Evolutionary conservation across 2,888 invertebrate species (phyloP).

Genomic region (Leptinotarsa tumamoca): DNA sequence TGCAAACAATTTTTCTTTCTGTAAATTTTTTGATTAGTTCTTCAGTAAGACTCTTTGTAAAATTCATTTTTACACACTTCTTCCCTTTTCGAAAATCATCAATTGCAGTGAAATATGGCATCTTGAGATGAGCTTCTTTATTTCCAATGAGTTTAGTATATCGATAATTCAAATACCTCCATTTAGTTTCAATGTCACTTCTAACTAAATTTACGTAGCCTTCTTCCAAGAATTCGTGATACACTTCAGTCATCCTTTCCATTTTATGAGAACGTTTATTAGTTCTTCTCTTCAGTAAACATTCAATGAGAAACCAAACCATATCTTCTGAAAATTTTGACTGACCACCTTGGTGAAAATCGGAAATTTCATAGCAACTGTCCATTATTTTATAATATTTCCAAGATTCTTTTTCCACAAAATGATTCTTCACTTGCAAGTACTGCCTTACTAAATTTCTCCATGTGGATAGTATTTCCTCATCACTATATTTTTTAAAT

Average conservation of each 20-base stretch:
- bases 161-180: constrained; percentile 28
- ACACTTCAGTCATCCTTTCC: constrained; percentile 28
- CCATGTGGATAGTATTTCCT: constrained; percentile 41
- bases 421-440: constrained; percentile 36
- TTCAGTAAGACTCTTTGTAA: constrained; percentile 33
- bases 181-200: constrained; percentile 32
- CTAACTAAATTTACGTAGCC: constrained; percentile 27
- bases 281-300: constrained; percentile 30
- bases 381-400: constrained; percentile 42
- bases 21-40: constrained; percentile 33
- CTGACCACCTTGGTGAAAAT: constrained; percentile 25
- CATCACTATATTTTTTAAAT: constrained; percentile 27
- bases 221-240: constrained; percentile 27
- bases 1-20: constrained; percentile 28
- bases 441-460: constrained; percentile 38
- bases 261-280: constrained; percentile 25
- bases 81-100: constrained; percentile 20
- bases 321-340: constrained; percentile 33
- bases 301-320: constrained; percentile 35
- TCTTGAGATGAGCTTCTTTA: constrained; percentile 22
- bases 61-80: constrained; percentile 26
- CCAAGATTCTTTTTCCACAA: constrained; percentile 34
- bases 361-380: constrained; percentile 38
- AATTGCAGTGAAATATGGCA: constrained; percentile 30
- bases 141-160: constrained; percentile 27